Conservation (phyloP, 2,113 vertebrate species). For the Tenebrosternarchus preto region DNA sequence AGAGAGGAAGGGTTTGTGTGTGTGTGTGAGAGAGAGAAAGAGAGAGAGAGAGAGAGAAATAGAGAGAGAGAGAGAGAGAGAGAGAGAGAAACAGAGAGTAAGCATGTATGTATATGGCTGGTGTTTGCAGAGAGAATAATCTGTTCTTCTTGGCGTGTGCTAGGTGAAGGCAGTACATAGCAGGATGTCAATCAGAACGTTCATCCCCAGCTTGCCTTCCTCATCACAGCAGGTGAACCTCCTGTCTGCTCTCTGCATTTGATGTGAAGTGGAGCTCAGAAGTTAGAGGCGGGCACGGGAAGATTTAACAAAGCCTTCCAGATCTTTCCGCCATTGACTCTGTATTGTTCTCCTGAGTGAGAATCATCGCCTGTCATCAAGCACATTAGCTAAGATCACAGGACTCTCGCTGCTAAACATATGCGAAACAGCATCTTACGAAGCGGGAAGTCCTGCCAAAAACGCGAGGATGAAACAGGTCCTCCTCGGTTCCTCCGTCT, state of each 20-base stretch:
- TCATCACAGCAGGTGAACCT: slow-evolving; percentile 68
- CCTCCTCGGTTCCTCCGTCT: neutral
- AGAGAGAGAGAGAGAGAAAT: neutral
- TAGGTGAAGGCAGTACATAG: slow-evolving; percentile 52
- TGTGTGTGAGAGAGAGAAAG: neutral
- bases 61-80: neutral
- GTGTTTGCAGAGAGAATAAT: slow-evolving; percentile 56
- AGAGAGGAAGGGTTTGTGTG: neutral
- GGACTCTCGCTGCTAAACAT: slow-evolving; percentile 39
- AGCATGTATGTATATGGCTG: neutral
- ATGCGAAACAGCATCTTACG: slow-evolving; percentile 48
- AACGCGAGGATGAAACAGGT: slow-evolving; percentile 54
- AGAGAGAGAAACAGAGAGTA: slow-evolving; percentile 7
- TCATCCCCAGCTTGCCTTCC: slow-evolving; percentile 58
- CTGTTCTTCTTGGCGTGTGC: slow-evolving; percentile 52
- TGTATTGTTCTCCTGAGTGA: slow-evolving; percentile 54
- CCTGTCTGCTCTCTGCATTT: slow-evolving; percentile 58
- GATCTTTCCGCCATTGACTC: slow-evolving; percentile 49
- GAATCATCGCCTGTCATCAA: slow-evolving; percentile 52
- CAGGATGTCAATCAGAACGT: slow-evolving; percentile 58
- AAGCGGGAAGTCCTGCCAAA: slow-evolving; percentile 25
- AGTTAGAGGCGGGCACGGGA: slow-evolving; percentile 41
- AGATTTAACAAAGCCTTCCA: slow-evolving; percentile 62
- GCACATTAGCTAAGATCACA: slow-evolving; percentile 62
- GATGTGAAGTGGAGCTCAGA: slow-evolving; percentile 60